Percentiles rank a stretch among this genome's conserved stretches.
phyloP scores from a whole-genome alignment of 2,888 invertebrate genomes.

The Hemithea aestivaria region DNA sequence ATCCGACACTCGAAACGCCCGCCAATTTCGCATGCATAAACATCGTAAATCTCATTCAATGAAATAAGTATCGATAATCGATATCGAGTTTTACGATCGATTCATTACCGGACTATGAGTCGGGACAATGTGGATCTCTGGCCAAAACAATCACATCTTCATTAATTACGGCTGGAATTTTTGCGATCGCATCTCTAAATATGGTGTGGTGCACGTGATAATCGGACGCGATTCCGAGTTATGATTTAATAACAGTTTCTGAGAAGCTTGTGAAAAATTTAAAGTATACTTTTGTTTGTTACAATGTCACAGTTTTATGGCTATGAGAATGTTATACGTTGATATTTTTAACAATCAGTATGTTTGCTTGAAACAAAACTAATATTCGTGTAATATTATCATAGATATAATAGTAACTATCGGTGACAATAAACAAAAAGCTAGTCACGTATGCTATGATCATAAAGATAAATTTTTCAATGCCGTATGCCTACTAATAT shows the following conservation, averaged over 20 bases:
- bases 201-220: conserved; percentile 34
- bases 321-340: too few species aligned
- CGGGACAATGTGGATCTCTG: conserved; percentile 49
- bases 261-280: conserved; percentile 16
- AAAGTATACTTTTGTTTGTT: conserved; percentile 1
- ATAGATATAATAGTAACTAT: too few species aligned
- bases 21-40: conserved; percentile 67
- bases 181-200: conserved; percentile 42
- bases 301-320: not conserved
- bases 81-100: conserved; percentile 60
- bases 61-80: conserved; percentile 67
- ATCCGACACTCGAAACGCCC: conserved; percentile 63
- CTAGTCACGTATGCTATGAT: too few species aligned
- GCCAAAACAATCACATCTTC: conserved; percentile 70
- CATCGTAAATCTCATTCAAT: conserved; percentile 72
- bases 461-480: too few species aligned
- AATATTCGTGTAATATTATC: too few species aligned
- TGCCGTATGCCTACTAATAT: too few species aligned
- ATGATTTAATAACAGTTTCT: conserved; percentile 23
- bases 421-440: too few species aligned
- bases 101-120: conserved; percentile 52
- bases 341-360: too few species aligned
- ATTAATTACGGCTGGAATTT: conserved; percentile 71
- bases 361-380: too few species aligned
- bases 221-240: conserved; percentile 31